These are phyloP conservation scores for Onychomys arenicola DNA, from an alignment of 2,797 vertebrate species.

Conservation along the genomic window DNA sequence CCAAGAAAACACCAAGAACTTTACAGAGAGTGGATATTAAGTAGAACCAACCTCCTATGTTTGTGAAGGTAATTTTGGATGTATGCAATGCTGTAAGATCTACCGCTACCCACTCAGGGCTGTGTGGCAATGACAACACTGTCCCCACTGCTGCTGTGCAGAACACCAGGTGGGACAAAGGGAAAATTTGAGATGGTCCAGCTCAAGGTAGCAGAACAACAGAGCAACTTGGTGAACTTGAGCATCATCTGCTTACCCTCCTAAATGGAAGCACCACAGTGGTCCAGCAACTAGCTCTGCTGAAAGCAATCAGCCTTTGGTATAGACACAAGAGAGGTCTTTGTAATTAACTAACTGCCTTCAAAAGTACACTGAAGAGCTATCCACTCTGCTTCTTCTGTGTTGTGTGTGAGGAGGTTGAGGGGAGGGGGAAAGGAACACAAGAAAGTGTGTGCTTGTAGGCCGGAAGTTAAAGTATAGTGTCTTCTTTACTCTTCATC, in stretches of 20 bases:
- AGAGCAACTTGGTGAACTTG: background rate
- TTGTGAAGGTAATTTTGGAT: background rate
- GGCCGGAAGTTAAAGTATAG: background rate
- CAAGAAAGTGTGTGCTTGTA: background rate
- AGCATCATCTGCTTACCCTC: background rate
- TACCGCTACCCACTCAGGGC: background rate
- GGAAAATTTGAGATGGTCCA: background rate
- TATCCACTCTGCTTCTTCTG: background rate
- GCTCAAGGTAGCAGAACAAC: background rate
- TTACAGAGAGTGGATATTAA: background rate
- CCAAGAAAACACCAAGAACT: background rate
- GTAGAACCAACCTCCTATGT: background rate
- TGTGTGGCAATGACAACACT: too few relatives aligned
- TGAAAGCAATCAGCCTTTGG: background rate
- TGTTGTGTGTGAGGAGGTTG: background rate
- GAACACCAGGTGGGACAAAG: background rate
- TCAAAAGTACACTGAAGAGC: background rate
- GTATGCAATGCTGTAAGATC: background rate
- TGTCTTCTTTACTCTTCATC: background rate
- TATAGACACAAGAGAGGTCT: background rate
- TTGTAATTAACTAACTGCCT: conserved; percentile 31
- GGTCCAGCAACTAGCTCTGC: background rate
- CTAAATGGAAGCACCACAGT: background rate
- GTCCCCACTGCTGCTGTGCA: fast-evolving
- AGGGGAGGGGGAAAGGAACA: background rate